A percentile compares a stretch with the other conserved stretches of the same genome.
phyloP scores from a whole-genome alignment of 2,797 vertebrate species.

The Thunnus albacares region DNA sequence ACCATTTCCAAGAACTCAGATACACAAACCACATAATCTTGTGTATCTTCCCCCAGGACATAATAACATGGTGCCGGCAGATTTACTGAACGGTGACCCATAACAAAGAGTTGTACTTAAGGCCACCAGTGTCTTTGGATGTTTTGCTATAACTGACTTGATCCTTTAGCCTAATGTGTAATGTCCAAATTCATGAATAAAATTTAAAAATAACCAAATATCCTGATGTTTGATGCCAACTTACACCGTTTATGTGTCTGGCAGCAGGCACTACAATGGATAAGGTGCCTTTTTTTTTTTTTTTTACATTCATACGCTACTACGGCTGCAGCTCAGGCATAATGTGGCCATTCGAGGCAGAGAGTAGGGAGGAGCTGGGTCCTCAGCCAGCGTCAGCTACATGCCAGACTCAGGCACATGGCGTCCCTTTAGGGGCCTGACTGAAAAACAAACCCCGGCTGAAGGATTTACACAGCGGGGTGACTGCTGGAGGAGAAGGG shows the following conservation, averaged over 20 bases:
- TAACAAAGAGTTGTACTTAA: slow-evolving; percentile 22
- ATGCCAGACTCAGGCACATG: slow-evolving; percentile 38
- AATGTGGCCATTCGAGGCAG: slow-evolving; percentile 31
- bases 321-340: slow-evolving; percentile 1
- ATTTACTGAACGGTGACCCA: slow-evolving; percentile 26
- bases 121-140: slow-evolving; percentile 6
- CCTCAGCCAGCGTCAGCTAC: slow-evolving; percentile 31
- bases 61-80: slow-evolving; percentile 25
- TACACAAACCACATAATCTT: slow-evolving; percentile 32
- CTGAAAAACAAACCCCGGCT: slow-evolving; percentile 55
- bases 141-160: slow-evolving; percentile 25
- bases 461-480: slow-evolving; percentile 68
- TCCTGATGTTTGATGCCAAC: slow-evolving; percentile 1
- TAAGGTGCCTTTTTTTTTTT: background rate
- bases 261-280: slow-evolving; percentile 15
- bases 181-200: slow-evolving; percentile 12
- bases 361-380: slow-evolving; percentile 26
- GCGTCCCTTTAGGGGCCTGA: slow-evolving; percentile 51
- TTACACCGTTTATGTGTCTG: slow-evolving; percentile 37
- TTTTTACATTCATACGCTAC: slow-evolving; percentile 30
- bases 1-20: slow-evolving; percentile 38
- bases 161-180: slow-evolving; percentile 6
- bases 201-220: background rate
- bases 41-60: background rate
- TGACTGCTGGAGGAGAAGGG: slow-evolving; percentile 40